phyloP scores from a whole-genome alignment of 2,797 vertebrate genomes.

The Enteromius fasciolatus region DNA sequence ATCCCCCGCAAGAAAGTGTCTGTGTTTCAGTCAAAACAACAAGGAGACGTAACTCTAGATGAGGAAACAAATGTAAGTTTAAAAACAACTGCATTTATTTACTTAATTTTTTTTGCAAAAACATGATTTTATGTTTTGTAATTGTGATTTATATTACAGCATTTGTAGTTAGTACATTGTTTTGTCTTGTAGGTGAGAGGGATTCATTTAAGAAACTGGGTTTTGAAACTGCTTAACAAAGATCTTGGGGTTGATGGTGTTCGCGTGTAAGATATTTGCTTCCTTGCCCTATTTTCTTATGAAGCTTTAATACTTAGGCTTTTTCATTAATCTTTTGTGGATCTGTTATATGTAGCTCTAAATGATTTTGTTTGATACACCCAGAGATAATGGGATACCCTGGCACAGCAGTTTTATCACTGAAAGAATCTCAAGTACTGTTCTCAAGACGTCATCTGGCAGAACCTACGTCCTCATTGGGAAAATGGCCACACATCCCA shows the following conservation, averaged over 20 bases:
- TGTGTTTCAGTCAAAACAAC: slow-evolving; percentile 56
- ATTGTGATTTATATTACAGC: neutral
- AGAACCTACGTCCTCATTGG: slow-evolving; percentile 75
- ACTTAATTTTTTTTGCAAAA: neutral
- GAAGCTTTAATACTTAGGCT: too few species aligned
- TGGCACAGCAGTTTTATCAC: slow-evolving; percentile 80
- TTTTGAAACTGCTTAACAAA: slow-evolving; percentile 60
- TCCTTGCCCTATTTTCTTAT: neutral
- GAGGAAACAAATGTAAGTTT: slow-evolving; percentile 66
- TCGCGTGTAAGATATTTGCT: slow-evolving; percentile 64
- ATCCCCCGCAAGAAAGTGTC: slow-evolving; percentile 69
- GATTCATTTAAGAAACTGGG: slow-evolving; percentile 75
- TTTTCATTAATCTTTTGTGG: neutral
- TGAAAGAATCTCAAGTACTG: slow-evolving; percentile 69
- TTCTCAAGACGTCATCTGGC: slow-evolving; percentile 73
- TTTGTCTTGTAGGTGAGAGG: slow-evolving; percentile 64
- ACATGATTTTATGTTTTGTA: neutral
- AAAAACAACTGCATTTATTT: neutral
- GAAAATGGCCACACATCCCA: slow-evolving; percentile 65
- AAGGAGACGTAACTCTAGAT: slow-evolving; percentile 2
- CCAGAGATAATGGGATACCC: slow-evolving; percentile 69
- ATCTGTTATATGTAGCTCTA: neutral
- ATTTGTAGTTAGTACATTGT: neutral
- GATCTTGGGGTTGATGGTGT: slow-evolving; percentile 77
- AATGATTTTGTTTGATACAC: slow-evolving; percentile 7